Evolutionary conservation across 2,888 invertebrate genomes (phyloP).

Genomic region (Agriotes lineatus): DNA sequence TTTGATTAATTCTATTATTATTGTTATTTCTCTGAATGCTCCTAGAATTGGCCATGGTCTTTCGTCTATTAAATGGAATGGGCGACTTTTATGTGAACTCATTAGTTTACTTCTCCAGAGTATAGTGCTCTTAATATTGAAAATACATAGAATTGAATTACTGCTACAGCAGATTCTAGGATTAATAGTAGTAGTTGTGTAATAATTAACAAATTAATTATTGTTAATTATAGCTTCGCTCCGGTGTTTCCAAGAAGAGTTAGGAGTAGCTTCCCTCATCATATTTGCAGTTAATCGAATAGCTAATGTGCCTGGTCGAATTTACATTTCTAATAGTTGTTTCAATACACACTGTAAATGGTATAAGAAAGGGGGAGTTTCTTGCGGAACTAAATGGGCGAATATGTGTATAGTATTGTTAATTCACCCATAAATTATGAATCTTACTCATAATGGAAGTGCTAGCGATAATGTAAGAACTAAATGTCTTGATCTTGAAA

Average conservation of each 20-base stretch:
- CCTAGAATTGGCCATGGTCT: conserved; percentile 75
- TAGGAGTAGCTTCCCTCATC: conserved; percentile 78
- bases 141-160: conserved; percentile 78
- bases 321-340: conserved; percentile 79
- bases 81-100: conserved; percentile 70
- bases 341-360: conserved; percentile 83
- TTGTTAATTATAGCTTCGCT: conserved; percentile 47
- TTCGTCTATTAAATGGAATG: conserved; percentile 74
- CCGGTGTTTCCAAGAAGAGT: conserved; percentile 71
- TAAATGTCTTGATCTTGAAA: too few relatives aligned
- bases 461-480: too few relatives aligned
- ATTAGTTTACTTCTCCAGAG: conserved; percentile 76
- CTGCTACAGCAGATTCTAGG: conserved; percentile 72
- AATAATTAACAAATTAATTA: conserved; percentile 55
- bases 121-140: conserved; percentile 75
- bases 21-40: conserved; percentile 71
- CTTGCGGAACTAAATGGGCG: conserved; percentile 77
- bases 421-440: too few relatives aligned
- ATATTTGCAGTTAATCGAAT: conserved; percentile 82
- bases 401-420: conserved; percentile 68
- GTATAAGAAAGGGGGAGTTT: conserved; percentile 71
- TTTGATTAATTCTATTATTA: conserved; percentile 72
- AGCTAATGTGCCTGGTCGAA: conserved; percentile 77
- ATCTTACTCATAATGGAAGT: too few relatives aligned
- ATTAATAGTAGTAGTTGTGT: conserved; percentile 69